phyloP scores from a whole-genome alignment of 2,888 invertebrate species.

The Thalpophila matura region DNA sequence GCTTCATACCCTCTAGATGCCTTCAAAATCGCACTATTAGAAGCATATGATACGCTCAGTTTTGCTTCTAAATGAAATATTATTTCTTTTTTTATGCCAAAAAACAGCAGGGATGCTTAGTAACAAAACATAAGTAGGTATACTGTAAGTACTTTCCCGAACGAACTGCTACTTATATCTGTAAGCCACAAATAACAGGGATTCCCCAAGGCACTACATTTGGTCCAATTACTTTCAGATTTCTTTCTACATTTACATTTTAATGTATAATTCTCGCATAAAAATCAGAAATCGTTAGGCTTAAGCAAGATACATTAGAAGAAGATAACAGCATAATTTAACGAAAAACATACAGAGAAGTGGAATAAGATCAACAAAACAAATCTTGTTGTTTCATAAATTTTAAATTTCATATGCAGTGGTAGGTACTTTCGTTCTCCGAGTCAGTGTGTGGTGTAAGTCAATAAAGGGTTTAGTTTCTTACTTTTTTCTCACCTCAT shows the following conservation, averaged over 20 bases:
- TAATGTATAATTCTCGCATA: not conserved
- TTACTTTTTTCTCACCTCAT: no score
- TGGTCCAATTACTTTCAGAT: conserved; percentile 11
- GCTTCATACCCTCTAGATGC: no score
- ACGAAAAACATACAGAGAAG: conserved; percentile 11
- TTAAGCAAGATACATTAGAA: conserved; percentile 9
- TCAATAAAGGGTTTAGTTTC: not conserved
- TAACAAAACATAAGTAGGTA: no score
- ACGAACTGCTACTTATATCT: no score
- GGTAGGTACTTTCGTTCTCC: conserved; percentile 60
- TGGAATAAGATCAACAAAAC: conserved; percentile 50
- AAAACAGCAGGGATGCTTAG: no score
- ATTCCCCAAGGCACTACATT: not conserved
- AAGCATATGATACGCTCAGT: no score
- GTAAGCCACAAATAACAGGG: not conserved
- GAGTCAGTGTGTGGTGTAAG: conserved; percentile 41
- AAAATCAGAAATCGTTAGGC: conserved; percentile 8
- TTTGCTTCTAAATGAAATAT: no score
- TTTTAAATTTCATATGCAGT: conserved; percentile 72
- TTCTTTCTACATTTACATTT: conserved; percentile 9
- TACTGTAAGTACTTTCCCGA: no score
- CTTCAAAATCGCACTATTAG: no score
- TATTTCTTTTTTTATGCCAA: no score
- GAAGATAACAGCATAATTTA: conserved; percentile 41
- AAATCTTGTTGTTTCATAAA: conserved; percentile 74